Base-by-base conservation (phyloP, 2,888 invertebrate species). In the Ariolimax columbianus region DNA sequence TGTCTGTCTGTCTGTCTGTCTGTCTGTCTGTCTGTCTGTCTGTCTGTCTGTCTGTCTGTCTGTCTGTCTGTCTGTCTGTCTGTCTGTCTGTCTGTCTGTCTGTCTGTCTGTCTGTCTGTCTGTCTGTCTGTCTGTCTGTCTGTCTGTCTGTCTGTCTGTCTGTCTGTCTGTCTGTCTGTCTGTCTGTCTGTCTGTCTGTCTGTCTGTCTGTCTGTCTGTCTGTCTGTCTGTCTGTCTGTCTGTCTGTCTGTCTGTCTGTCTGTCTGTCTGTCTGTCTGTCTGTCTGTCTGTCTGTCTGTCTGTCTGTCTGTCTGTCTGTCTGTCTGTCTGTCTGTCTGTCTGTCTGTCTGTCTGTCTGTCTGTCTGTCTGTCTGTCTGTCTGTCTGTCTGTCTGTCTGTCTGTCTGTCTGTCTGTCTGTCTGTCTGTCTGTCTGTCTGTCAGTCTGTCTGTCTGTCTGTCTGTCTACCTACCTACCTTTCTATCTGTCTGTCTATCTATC, bases 181-280 rank as follows among this genome's bases (percentile, higher is more conserved):
- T 72, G 38, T 51, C 72, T 82, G 47, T 82, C 72, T 82, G 40
- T 72, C 70, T 82, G 40, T 82, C 72, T 82, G 33, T 47, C 72
- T 82, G 40, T 51, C 72, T 82, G 40, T 82, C 70, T 82, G 38
- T 77, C 72, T 79, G 70, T 73, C 72, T 84, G 30, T 63, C 73
- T 80, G 68, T 84, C 79, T 84, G 38, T 73, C 79, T 84, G 40
- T 80, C 75, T 80, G 55, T 84, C 59, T 84, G 36, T 80, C 73
- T 79, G 40, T 77, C 66, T 70, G 43, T 78, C 77, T 78, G 40
- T 78, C 70, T 55, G 63, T 78, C 59, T 78, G 17, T 72, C 78
- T 72, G 26, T 70, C 78, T 78, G 26, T 70, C 51, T 47, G 26
- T 43, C 43, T 80, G 7, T 80, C 80, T 66, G 1, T 66, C 43